Evolutionary conservation across 2,113 vertebrate genomes (phyloP), one percentile per base, ranked within the genome.

Genomic region (Ophiodon elongatus): DNA sequence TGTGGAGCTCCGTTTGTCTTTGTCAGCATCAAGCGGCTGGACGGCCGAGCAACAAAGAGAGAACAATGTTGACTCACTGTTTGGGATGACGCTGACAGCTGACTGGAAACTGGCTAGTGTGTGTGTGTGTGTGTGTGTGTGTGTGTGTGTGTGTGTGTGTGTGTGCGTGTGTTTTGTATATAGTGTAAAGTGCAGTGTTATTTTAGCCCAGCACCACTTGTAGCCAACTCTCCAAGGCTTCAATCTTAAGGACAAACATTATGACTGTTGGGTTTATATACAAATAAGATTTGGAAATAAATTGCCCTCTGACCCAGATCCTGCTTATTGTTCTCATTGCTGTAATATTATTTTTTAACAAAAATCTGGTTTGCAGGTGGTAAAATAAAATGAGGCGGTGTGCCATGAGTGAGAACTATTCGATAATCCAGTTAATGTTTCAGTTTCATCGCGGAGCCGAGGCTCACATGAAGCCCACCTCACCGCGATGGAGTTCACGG

Each of bases 1-100:
- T 94, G 85, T 73, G 63, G 71, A 80, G 78, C 50, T 79, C 78
- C 74, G 64, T 60, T 63, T 43, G 77, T 79, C 76, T 75, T 80
- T 74, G 76, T 85, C 79, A 67, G 27, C 67, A 88, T 82, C 79
- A 72, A 78, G 66, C 6, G 6, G 14, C 50, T 37, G 45, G 52
- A 73, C 15, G 4, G 57, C 62, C 19, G n/a, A 66, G 59, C 64
- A 63, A 72, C 59, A 84, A 62, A 29, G 73, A 33, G 66, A 39
- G 35, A 77, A 69, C 82, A 73, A 63, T 62, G 47, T 66, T 43
- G 33, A 66, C 66, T 81, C 66, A 76, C 23, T 41, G 57, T 23
- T 76, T 45, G 54, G 45, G 9, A 47, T 70, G 35, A 66, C 2
- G 67, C 57, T 76, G 65, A 52, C 50, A 23, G 67, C 57, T 76